Conservation (phyloP, 2,888 invertebrate species). For the Rosalia funebris region DNA sequence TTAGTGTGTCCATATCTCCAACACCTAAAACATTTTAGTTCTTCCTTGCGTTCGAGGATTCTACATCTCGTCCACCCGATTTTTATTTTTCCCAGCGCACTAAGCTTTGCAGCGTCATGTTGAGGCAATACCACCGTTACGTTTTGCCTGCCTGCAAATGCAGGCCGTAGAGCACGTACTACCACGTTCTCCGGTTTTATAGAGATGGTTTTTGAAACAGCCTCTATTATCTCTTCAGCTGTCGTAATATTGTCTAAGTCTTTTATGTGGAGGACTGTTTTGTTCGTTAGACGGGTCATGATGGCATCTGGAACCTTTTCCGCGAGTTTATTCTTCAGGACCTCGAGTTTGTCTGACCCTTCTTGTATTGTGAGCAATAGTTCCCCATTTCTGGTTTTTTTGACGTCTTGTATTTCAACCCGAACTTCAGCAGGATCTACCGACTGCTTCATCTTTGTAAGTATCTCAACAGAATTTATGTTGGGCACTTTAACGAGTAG, state of each 20-base stretch:
- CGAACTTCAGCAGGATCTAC: not conserved
- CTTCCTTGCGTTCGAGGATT: too few species aligned
- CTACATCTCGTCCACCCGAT: too few species aligned
- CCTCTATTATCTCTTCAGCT: not conserved
- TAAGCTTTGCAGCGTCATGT: too few species aligned
- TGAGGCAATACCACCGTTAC: too few species aligned
- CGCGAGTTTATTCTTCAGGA: not conserved
- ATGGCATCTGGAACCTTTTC: not conserved
- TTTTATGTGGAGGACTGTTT: not conserved
- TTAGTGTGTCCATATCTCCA: too few species aligned
- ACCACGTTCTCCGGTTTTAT: not conserved
- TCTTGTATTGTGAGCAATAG: not conserved
- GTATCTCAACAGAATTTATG: not conserved
- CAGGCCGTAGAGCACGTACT: not conserved
- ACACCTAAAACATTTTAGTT: too few species aligned
- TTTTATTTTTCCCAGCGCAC: too few species aligned
- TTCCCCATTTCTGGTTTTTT: slow-evolving; percentile 1
- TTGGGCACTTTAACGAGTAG: not conserved
- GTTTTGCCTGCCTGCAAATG: too few species aligned
- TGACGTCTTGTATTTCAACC: not conserved
- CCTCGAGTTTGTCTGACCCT: not conserved
- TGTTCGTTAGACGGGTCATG: not conserved
- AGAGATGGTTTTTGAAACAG: not conserved
- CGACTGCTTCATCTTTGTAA: not conserved
- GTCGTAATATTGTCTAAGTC: not conserved